Percentiles rank a stretch among this genome's conserved stretches.
phyloP scores from a whole-genome alignment of 2,113 vertebrate species.

The Neolamprologus brichardi region DNA sequence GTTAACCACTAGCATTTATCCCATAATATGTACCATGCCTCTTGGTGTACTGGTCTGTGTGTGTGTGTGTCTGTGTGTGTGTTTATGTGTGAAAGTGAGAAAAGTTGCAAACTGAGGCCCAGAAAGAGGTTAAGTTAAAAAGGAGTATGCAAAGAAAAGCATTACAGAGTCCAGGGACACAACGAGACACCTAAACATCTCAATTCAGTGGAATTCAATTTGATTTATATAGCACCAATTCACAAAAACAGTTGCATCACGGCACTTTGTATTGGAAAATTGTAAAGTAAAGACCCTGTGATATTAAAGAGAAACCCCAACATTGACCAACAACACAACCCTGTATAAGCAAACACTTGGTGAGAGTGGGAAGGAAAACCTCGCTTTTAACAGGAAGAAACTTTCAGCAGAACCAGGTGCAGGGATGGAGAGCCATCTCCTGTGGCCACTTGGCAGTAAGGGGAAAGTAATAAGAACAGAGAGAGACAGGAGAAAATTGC shows the following conservation, averaged over 20 bases:
- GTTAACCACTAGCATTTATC: conserved; percentile 22
- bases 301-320: background rate
- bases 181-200: background rate
- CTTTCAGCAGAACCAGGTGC: background rate
- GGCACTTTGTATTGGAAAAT: background rate
- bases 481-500: background rate
- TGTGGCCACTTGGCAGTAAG: background rate
- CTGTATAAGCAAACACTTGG: background rate
- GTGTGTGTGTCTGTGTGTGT: background rate
- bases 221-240: background rate
- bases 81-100: background rate
- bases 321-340: background rate
- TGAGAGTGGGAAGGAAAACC: background rate
- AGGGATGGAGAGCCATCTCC: background rate
- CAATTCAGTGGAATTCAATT: background rate
- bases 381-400: background rate
- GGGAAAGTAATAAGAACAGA: background rate
- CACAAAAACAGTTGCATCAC: background rate
- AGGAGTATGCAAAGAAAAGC: background rate
- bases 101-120: background rate
- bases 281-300: background rate
- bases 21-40: background rate
- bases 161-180: background rate
- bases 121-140: background rate
- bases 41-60: background rate